A percentile compares a stretch with the other conserved stretches of the same genome.
Evolutionary conservation across 1,140 invertebrate genomes (phyloP).

Genomic region (Bombus waltoni): DNA sequence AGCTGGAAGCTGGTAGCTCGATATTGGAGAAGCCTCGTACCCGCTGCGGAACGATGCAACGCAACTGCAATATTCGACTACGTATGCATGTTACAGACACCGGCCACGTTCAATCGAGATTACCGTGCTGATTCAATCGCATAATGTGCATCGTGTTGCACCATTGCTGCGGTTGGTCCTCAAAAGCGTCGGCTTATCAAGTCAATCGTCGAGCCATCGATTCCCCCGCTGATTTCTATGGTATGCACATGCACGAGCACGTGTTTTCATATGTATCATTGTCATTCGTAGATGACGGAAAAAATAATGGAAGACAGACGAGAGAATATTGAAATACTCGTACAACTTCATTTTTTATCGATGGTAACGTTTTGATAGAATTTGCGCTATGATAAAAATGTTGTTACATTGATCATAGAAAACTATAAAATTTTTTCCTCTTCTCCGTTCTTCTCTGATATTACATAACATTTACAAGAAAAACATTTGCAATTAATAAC

Average conservation of each 20-base stretch:
- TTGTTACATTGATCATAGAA: too few species aligned
- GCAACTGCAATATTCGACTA: conserved; percentile 13
- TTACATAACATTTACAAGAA: too few species aligned
- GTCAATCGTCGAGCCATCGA: conserved; percentile 21
- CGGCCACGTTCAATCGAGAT: conserved; percentile 43
- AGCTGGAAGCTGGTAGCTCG: conserved; percentile 9
- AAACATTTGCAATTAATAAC: too few species aligned
- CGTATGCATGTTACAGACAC: conserved; percentile 4
- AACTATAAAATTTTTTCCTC: too few species aligned
- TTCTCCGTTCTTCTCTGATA: too few species aligned
- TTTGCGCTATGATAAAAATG: too few species aligned
- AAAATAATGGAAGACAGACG: not conserved
- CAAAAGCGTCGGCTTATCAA: conserved; percentile 30
- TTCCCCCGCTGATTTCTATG: not conserved
- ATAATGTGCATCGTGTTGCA: conserved; percentile 37
- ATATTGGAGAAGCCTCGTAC: conserved; percentile 20
- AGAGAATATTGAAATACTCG: not conserved
- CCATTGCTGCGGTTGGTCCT: conserved; percentile 31
- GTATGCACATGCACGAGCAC: too few species aligned
- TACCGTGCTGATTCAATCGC: conserved; percentile 48
- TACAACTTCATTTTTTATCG: not conserved
- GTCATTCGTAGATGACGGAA: not conserved
- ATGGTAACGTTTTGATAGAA: too few species aligned
- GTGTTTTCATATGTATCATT: not conserved
- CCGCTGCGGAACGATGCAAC: not conserved